These are phyloP conservation scores for Petrocephalus zakoni DNA, from an alignment of 2,113 vertebrate genomes.

Conservation along the genomic window DNA sequence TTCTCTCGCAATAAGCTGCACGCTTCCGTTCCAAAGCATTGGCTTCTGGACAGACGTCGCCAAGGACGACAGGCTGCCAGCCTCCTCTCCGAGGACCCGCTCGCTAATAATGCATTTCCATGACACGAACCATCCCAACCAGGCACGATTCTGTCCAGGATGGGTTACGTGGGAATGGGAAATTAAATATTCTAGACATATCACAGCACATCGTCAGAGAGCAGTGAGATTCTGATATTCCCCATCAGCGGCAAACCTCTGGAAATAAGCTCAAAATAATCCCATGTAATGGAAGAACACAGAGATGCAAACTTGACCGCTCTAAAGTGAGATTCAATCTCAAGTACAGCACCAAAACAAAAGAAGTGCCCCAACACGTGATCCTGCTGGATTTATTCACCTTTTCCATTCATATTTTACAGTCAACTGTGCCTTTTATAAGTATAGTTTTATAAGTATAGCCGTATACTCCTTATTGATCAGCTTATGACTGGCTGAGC, in stretches of 20 bases:
- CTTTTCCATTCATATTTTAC: background rate
- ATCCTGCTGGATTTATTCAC: background rate
- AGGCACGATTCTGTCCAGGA: background rate
- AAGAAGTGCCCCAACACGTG: too few relatives aligned
- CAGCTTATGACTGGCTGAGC: background rate
- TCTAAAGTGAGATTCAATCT: background rate
- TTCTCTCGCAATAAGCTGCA: background rate
- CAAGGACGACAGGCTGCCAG: background rate
- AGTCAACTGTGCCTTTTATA: background rate
- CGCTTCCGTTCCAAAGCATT: background rate
- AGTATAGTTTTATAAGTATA: background rate
- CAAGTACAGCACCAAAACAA: background rate
- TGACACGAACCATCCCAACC: background rate
- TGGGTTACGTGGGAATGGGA: background rate
- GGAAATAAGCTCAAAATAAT: background rate
- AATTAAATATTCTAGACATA: background rate
- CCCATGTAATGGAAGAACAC: background rate
- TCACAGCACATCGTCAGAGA: background rate
- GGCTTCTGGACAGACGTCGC: too few relatives aligned
- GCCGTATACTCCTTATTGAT: background rate
- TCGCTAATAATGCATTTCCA: background rate
- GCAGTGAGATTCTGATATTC: background rate
- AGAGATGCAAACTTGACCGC: background rate
- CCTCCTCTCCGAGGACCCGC: background rate
- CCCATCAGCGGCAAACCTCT: background rate